Conservation (phyloP, 2,113 vertebrate species). For the Perccottus glenii region DNA sequence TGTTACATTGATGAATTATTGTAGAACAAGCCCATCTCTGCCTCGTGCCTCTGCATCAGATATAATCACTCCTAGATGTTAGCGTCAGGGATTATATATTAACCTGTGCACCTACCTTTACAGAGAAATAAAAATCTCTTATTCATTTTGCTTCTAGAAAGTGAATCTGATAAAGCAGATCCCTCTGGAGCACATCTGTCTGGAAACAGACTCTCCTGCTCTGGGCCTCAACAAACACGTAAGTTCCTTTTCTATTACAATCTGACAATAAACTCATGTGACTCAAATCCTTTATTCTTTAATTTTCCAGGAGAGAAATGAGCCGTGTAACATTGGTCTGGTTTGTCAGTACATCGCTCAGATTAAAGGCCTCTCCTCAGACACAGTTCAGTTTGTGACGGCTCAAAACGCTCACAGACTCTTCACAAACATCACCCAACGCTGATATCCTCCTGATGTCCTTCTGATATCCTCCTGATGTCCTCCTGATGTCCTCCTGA, state of each 20-base stretch:
- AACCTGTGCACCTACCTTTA: too few relatives aligned
- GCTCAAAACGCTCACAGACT: slow-evolving; percentile 64
- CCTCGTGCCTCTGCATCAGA: too few relatives aligned
- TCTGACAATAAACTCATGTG: too few relatives aligned
- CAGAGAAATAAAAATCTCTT: not conserved
- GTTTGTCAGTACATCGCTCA: slow-evolving; percentile 54
- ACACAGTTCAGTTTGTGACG: slow-evolving; percentile 53
- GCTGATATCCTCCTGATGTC: not conserved
- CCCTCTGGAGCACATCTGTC: slow-evolving; percentile 73
- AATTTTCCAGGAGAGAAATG: slow-evolving; percentile 63
- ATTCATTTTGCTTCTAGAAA: slow-evolving; percentile 21
- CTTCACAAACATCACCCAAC: slow-evolving; percentile 50
- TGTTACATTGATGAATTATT: too few relatives aligned
- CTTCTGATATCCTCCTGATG: too few relatives aligned
- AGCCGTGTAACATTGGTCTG: slow-evolving; percentile 52
- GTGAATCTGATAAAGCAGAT: slow-evolving; percentile 70
- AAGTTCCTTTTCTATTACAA: not conserved
- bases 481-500: too few relatives aligned
- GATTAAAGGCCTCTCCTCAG: slow-evolving; percentile 57
- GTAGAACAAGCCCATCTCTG: too few relatives aligned
- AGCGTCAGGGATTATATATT: too few relatives aligned
- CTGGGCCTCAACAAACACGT: slow-evolving; percentile 66
- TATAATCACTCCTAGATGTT: too few relatives aligned
- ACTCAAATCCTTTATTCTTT: too few relatives aligned
- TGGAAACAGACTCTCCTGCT: slow-evolving; percentile 67